Conservation (phyloP, 1,140 invertebrate species). For the Arctopsyche grandis region DNA sequence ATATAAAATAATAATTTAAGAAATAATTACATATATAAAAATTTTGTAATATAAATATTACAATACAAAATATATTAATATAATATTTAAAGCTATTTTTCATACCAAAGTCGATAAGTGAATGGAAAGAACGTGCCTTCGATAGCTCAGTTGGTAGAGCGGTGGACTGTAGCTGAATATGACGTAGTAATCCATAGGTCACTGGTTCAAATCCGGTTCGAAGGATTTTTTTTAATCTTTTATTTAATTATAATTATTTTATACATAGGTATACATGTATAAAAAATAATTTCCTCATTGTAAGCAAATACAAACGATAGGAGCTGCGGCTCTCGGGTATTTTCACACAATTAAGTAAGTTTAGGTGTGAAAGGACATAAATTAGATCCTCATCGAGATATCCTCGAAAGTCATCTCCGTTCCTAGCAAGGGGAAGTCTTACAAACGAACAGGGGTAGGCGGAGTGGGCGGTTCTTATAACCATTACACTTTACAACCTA, state of each 20-base stretch:
- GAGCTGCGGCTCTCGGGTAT: background rate
- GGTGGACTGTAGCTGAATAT: constrained; percentile 79
- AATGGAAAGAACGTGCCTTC: constrained; percentile 64
- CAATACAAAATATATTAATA: too few relatives aligned
- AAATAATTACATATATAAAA: too few relatives aligned
- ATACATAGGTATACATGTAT: constrained; percentile 9
- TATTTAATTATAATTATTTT: constrained; percentile 35
- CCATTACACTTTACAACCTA: constrained; percentile 22
- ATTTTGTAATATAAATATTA: too few relatives aligned
- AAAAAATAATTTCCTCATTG: background rate
- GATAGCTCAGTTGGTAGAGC: constrained; percentile 90
- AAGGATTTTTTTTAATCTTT: constrained; percentile 65
- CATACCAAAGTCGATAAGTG: too few relatives aligned
- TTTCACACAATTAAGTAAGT: background rate
- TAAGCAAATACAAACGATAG: too few relatives aligned
- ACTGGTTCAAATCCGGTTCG: constrained; percentile 78
- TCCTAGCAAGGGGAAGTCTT: background rate
- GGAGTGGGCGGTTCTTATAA: background rate
- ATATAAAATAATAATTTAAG: too few relatives aligned
- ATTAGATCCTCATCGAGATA: constrained; percentile 19
- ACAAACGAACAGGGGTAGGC: background rate
- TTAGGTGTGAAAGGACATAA: background rate
- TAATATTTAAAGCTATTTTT: too few relatives aligned
- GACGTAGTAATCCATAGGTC: constrained; percentile 70
- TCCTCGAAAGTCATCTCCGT: background rate